phyloP scores from a whole-genome alignment of 2,797 vertebrate genomes.

The Buceros bicornis region DNA sequence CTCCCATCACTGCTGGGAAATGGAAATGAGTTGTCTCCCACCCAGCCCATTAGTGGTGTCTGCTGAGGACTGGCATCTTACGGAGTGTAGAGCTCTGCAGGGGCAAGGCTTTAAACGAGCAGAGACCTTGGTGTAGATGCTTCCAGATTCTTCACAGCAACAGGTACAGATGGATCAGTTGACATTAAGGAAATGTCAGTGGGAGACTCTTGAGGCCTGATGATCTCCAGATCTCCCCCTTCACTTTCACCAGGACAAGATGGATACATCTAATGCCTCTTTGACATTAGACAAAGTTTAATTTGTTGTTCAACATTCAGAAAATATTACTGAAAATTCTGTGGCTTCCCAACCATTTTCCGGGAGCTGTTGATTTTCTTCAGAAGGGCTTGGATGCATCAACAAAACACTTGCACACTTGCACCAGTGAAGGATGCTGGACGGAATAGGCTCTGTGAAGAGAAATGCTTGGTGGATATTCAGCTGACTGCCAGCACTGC shows the following conservation, averaged over 20 bases:
- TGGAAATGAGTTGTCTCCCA: neutral
- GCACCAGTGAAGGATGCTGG: neutral
- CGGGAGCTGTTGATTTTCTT: neutral
- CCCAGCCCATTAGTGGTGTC: neutral
- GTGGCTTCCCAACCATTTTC: fast-evolving
- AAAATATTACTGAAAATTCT: neutral
- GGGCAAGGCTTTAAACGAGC: neutral
- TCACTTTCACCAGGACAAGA: neutral
- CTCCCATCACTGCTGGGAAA: neutral
- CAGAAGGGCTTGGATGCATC: neutral
- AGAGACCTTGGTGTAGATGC: neutral
- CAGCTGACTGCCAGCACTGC: neutral
- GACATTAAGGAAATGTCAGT: neutral
- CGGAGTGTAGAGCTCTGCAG: neutral
- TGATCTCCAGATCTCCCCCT: neutral
- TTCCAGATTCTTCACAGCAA: neutral
- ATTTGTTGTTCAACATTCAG: neutral
- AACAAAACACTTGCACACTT: neutral
- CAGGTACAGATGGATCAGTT: neutral
- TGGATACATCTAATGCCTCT: neutral
- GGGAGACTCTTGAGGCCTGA: neutral
- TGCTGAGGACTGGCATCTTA: neutral
- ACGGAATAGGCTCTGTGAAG: fast-evolving
- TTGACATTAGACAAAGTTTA: neutral
- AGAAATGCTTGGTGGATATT: neutral